A percentile compares a stretch with the other conserved stretches of the same genome.
These are phyloP conservation scores for Oligia fasciuncula DNA, from an alignment of 2,888 invertebrate species.

Conservation along the genomic window DNA sequence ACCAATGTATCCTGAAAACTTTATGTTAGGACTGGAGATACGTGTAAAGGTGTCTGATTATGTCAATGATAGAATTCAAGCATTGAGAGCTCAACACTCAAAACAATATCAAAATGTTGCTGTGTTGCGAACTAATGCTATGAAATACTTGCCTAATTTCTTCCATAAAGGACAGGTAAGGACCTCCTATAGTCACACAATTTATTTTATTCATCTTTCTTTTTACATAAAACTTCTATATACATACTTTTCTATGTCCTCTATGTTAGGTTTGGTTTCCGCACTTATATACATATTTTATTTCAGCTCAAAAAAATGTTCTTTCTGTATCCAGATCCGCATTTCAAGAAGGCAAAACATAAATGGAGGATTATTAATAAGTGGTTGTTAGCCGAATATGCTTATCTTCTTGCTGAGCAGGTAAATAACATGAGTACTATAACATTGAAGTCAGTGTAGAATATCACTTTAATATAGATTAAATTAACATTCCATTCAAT, in stretches of 20 bases:
- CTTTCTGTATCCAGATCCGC: constrained; percentile 99
- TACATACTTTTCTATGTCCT: background rate
- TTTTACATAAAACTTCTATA: background rate
- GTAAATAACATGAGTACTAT: constrained; percentile 83
- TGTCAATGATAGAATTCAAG: constrained; percentile 98
- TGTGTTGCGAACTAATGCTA: constrained; percentile 98
- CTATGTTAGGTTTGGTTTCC: background rate
- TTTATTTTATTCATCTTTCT: background rate
- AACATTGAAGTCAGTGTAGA: background rate
- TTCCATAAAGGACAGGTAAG: constrained; percentile 96
- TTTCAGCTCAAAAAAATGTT: constrained; percentile 98
- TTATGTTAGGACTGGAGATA: constrained; percentile 99
- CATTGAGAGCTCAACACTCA: constrained; percentile 93
- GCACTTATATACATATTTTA: constrained; percentile 2
- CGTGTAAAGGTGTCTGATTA: constrained; percentile 99
- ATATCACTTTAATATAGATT: no score
- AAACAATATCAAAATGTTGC: constrained; percentile 97
- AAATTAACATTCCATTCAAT: constrained; percentile 32
- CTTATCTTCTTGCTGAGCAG: constrained; percentile 96
- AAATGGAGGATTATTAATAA: constrained; percentile 99
- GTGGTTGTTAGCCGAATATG: constrained; percentile 98
- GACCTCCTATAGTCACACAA: background rate
- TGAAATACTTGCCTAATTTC: constrained; percentile 99
- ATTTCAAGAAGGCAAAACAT: constrained; percentile 99
- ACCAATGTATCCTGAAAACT: constrained; percentile 95